These are phyloP conservation scores for Drosophila micromelanica DNA, from an alignment of 1,140 invertebrate species.

Conservation along the genomic window DNA sequence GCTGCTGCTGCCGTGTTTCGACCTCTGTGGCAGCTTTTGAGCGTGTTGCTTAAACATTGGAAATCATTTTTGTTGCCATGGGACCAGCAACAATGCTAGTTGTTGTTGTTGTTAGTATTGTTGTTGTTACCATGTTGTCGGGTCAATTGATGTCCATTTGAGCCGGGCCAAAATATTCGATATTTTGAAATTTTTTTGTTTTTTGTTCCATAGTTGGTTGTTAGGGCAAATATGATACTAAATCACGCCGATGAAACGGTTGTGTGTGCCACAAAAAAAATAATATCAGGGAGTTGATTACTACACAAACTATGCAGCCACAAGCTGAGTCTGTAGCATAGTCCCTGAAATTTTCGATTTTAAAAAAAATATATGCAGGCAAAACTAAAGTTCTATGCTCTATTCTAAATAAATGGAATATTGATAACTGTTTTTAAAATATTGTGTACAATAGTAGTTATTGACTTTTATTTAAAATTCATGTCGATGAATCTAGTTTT, in stretches of 20 bases:
- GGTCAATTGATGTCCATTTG: constrained; percentile 62
- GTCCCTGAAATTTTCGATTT: neutral
- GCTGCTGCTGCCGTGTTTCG: constrained; percentile 1
- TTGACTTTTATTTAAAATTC: constrained; percentile 29
- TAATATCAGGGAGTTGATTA: constrained; percentile 29
- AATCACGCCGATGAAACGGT: constrained; percentile 25
- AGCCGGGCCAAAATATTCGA: constrained; percentile 38
- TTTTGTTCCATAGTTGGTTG: constrained; percentile 6
- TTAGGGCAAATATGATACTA: constrained; percentile 28
- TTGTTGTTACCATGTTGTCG: constrained; percentile 21
- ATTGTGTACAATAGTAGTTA: constrained; percentile 9
- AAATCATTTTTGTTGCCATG: constrained; percentile 35
- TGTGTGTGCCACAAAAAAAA: constrained; percentile 6
- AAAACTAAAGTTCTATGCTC: neutral
- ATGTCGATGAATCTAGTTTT: constrained; percentile 12
- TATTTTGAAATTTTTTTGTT: constrained; percentile 43
- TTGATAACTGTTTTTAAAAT: constrained; percentile 11
- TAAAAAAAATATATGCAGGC: too few species aligned
- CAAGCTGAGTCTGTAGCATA: neutral
- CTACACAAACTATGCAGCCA: constrained; percentile 17
- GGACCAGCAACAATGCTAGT: constrained; percentile 5
- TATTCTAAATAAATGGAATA: neutral
- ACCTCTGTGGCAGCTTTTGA: constrained; percentile 5
- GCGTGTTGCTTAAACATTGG: constrained; percentile 34
- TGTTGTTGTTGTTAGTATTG: neutral